Conservation (phyloP, 2,113 vertebrate genomes). For the Cololabis saira region DNA sequence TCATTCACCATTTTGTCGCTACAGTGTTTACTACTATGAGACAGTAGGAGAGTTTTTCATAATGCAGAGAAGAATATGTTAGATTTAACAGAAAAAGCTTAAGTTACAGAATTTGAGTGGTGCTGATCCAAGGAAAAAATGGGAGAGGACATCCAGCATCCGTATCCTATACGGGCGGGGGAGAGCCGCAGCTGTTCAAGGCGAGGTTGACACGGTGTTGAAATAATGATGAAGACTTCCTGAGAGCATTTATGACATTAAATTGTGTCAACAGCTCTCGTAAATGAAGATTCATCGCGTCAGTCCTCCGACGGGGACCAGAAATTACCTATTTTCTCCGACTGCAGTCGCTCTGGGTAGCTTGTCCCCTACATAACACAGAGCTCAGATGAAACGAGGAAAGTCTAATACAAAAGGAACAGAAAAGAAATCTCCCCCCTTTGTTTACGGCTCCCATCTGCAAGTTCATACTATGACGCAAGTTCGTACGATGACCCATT, state of each 20-base stretch:
- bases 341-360: slow-evolving; percentile 25
- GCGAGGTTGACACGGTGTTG: background rate
- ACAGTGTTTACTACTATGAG: slow-evolving; percentile 1
- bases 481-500: too few species aligned
- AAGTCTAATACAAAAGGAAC: slow-evolving; percentile 11
- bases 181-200: background rate
- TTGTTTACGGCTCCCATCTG: background rate
- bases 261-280: slow-evolving; percentile 5
- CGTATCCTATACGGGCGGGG: background rate
- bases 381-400: slow-evolving; percentile 11
- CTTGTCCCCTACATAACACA: slow-evolving; percentile 25
- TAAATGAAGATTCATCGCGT: slow-evolving; percentile 22
- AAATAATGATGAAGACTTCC: slow-evolving; percentile 14
- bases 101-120: slow-evolving; percentile 4
- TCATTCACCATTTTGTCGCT: slow-evolving; percentile 17
- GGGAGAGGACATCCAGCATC: slow-evolving; percentile 5
- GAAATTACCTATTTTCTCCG: slow-evolving; percentile 27
- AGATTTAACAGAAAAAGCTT: background rate
- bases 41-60: slow-evolving; percentile 11
- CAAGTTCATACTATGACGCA: too few species aligned
- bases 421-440: background rate
- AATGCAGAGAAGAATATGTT: background rate
- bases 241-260: slow-evolving; percentile 9
- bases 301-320: slow-evolving; percentile 20
- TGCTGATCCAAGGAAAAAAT: slow-evolving; percentile 2